Conservation (phyloP, 2,888 invertebrate genomes). For the Lysandra bellargus region DNA sequence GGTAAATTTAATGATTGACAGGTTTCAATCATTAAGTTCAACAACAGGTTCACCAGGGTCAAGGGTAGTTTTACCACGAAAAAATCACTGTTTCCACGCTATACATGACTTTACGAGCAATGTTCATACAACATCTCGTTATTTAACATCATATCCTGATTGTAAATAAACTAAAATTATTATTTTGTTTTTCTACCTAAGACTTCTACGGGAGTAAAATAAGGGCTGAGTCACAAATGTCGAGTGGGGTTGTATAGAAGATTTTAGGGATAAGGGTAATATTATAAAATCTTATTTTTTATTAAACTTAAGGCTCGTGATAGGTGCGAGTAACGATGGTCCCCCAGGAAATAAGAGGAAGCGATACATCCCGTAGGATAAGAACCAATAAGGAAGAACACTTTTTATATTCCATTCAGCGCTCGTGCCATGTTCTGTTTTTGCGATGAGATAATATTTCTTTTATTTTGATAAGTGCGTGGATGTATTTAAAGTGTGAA, state of each 20-base stretch:
- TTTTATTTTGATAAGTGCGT: neutral
- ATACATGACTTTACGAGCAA: no score
- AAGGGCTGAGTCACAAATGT: neutral
- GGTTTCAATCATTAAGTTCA: no score
- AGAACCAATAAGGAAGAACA: conserved; percentile 33
- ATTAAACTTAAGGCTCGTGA: conserved; percentile 58
- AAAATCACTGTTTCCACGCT: no score
- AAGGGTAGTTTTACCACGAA: no score
- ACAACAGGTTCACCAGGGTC: no score
- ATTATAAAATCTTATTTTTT: conserved; percentile 57
- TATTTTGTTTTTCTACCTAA: neutral
- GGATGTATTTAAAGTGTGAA: neutral
- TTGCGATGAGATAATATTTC: neutral
- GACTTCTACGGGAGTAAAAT: neutral
- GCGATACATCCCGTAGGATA: conserved; percentile 48
- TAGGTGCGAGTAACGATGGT: conserved; percentile 62
- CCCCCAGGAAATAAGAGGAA: conserved; percentile 67
- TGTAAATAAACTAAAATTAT: neutral
- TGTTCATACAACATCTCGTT: no score
- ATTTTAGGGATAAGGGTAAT: conserved; percentile 49
- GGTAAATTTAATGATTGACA: no score
- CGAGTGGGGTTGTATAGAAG: neutral
- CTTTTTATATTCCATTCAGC: conserved; percentile 46
- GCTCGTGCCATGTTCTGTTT: conserved; percentile 44
- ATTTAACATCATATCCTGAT: no score